Evolutionary conservation across 1,140 invertebrate species (phyloP).

Genomic region (Achatina immaculata): DNA sequence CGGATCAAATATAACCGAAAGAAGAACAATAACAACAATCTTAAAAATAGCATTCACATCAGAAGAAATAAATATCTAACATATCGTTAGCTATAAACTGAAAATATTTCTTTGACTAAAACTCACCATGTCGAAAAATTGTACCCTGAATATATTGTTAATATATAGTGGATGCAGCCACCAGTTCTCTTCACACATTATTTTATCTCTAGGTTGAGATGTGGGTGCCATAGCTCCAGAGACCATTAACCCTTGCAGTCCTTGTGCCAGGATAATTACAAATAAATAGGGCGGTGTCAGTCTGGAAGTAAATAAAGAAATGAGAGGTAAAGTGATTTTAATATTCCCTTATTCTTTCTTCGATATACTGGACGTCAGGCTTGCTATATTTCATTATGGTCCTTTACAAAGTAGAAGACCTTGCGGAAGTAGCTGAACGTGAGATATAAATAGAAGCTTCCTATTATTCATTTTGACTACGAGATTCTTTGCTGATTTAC

Average conservation of each 20-base stretch:
- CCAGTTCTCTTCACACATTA: slow-evolving; percentile 79
- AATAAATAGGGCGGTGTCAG: slow-evolving; percentile 87
- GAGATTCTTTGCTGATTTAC: too few species aligned
- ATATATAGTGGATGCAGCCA: slow-evolving; percentile 86
- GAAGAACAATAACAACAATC: neutral
- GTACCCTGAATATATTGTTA: slow-evolving; percentile 79
- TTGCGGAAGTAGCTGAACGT: too few species aligned
- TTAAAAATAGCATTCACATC: neutral
- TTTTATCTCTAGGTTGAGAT: slow-evolving; percentile 36
- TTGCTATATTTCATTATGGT: neutral
- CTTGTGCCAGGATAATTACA: slow-evolving; percentile 82
- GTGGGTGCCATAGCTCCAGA: slow-evolving; percentile 72
- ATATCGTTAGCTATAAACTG: neutral
- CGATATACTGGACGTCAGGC: too few species aligned
- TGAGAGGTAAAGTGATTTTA: neutral
- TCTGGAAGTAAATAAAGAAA: slow-evolving; percentile 39
- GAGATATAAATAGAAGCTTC: neutral
- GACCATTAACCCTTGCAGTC: slow-evolving; percentile 78
- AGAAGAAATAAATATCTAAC: neutral
- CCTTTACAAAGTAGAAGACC: too few species aligned
- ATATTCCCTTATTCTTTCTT: too few species aligned
- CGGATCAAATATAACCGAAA: neutral
- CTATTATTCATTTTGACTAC: neutral
- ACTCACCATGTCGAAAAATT: neutral
- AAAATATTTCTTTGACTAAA: too few species aligned